Conservation (phyloP, 1,140 invertebrate species). For the Aphaenogaster ashmeadi region DNA sequence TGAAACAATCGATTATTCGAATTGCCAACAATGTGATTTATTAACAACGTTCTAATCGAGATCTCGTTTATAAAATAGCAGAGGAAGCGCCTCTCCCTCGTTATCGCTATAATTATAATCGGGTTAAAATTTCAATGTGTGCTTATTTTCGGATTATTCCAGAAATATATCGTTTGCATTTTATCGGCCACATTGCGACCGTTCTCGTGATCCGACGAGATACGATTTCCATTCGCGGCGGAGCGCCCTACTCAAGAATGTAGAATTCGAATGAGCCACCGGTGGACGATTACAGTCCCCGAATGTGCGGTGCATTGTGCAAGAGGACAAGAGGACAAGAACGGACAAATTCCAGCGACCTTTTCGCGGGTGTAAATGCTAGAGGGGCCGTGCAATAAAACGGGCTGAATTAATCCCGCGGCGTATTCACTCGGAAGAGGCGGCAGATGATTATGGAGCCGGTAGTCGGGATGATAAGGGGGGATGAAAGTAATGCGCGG, state of each 20-base stretch:
- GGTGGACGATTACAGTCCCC: conserved; percentile 46
- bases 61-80: conserved; percentile 4
- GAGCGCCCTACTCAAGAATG: conserved; percentile 26
- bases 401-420: conserved; percentile 72
- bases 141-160: neutral
- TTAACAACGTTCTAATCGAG: neutral
- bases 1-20: conserved; percentile 10
- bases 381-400: conserved; percentile 65
- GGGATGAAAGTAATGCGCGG: conserved; percentile 38
- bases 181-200: neutral
- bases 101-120: conserved; percentile 18
- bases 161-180: conserved; percentile 28
- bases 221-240: conserved; percentile 46
- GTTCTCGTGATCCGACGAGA: conserved; percentile 21
- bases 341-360: conserved; percentile 39
- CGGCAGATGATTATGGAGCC: conserved; percentile 57
- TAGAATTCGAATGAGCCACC: conserved; percentile 52
- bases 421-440: conserved; percentile 53
- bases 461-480: neutral
- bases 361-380: conserved; percentile 64
- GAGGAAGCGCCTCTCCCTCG: neutral
- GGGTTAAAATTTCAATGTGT: conserved; percentile 6
- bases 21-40: neutral
- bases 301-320: conserved; percentile 54
- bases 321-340: conserved; percentile 1